Conservation (phyloP, 2,113 vertebrate genomes). For the Capreolus pygargus region DNA sequence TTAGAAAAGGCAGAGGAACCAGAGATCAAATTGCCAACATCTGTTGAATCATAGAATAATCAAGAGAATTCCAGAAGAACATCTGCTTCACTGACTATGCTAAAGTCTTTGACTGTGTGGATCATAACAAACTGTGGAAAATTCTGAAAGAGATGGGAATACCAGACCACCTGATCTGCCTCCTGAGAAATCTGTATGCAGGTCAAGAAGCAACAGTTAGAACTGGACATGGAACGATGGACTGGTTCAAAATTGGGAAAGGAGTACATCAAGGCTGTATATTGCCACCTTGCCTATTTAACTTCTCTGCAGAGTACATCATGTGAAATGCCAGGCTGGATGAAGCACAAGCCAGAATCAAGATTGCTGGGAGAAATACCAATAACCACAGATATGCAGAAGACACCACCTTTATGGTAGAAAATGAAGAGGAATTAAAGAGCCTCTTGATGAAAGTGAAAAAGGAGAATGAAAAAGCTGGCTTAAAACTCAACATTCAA, state of each 20-base stretch:
- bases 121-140: background rate
- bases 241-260: background rate
- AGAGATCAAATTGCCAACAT: background rate
- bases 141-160: background rate
- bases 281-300: background rate
- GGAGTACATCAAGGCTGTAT: background rate
- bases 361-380: background rate
- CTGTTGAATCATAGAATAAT: background rate
- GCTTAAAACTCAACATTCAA: background rate
- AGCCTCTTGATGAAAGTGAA: background rate
- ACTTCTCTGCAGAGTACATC: background rate
- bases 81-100: background rate
- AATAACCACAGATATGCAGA: background rate
- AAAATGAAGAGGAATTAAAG: background rate
- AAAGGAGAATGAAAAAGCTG: background rate
- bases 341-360: background rate
- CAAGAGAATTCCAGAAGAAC: background rate
- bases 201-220: background rate
- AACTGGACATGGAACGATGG: fast-evolving
- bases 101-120: background rate
- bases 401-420: background rate
- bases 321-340: background rate
- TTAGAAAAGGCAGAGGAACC: background rate
- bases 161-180: background rate
- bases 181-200: background rate